Base-by-base conservation (phyloP, 2,113 vertebrate genomes). In the Aegypius monachus region DNA sequence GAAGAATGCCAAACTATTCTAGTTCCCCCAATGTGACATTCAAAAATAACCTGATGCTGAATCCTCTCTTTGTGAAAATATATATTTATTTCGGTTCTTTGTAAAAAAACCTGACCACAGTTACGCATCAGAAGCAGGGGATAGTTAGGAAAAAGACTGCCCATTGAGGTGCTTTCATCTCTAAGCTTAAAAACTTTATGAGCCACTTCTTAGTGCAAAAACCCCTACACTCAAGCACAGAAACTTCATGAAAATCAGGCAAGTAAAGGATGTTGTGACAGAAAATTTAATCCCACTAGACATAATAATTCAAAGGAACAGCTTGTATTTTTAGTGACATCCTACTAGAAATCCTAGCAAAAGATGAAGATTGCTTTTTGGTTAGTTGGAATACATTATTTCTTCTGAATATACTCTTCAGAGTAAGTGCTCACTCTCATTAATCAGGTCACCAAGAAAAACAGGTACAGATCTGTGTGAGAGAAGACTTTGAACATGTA, bases 211-310 rank as follows among this genome's bases (percentile, higher is more conserved):
- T 32, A 48, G 26, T 34, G 27, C 1, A 61, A 75, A 90, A 34
- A 42, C 31, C 2, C n/a, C 8, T 45, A 81, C 32, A 82, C 6
- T 71, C 48, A 61, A 91, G 13, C 31, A 61, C 3, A 85, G 56
- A 80, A 77, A 55, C 21, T 75, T 85, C 36, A 89, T 16, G 13
- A 36, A 94, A 95, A 93, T 82, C 25, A 90, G 38, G 58, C 53
- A 95, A 91, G 78, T n/a, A 81, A 86, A 92, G 72, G 47, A 94
- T 91, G 45, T 77, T 88, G 45, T 85, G 58, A 95, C 74, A 95
- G 68, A 72, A 91, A 82, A 90, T 73, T 42, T 72, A 90, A 55
- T 73, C n/a, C 23, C 42, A 34, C 40, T 80, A 74, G 58, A 70
- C 83, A 61, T 11, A 78, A 71, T 25, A 87, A 85, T 36, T 95